Conservation (phyloP, 2,113 vertebrate species). For the Percina caprodes region DNA sequence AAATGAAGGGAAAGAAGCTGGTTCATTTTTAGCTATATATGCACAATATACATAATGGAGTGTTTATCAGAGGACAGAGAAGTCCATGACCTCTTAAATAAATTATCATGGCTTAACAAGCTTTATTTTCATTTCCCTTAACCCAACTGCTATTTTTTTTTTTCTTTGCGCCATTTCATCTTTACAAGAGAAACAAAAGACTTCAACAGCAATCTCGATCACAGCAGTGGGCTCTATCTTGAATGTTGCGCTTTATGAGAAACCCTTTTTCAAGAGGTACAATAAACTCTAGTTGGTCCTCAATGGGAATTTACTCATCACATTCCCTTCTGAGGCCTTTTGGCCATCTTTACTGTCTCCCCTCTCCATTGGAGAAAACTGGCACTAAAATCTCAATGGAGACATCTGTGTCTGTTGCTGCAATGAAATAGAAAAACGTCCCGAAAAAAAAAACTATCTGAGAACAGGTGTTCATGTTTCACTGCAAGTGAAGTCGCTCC, state of each 20-base stretch:
- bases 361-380: conserved; percentile 65
- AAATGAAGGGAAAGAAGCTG: conserved; percentile 4
- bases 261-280: conserved; percentile 52
- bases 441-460: conserved; percentile 55
- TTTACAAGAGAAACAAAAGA: conserved; percentile 50
- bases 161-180: background rate
- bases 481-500: conserved; percentile 66
- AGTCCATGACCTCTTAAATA: conserved; percentile 48
- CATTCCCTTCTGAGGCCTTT: conserved; percentile 58
- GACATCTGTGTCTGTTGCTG: conserved; percentile 74
- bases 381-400: conserved; percentile 79
- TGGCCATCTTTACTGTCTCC: conserved; percentile 69
- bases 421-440: conserved; percentile 70
- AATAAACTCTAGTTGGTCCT: conserved; percentile 72
- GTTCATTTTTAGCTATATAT: background rate
- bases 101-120: conserved; percentile 40
- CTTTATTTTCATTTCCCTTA: conserved; percentile 28
- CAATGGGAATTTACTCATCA: conserved; percentile 59
- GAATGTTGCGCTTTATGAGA: conserved; percentile 55
- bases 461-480: conserved; percentile 76
- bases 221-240: conserved; percentile 3
- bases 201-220: conserved; percentile 10
- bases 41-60: background rate
- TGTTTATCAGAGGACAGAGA: conserved; percentile 9
- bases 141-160: background rate